These are phyloP conservation scores for Augiades crinisus DNA, from an alignment of 2,888 invertebrate genomes.

Conservation along the genomic window DNA sequence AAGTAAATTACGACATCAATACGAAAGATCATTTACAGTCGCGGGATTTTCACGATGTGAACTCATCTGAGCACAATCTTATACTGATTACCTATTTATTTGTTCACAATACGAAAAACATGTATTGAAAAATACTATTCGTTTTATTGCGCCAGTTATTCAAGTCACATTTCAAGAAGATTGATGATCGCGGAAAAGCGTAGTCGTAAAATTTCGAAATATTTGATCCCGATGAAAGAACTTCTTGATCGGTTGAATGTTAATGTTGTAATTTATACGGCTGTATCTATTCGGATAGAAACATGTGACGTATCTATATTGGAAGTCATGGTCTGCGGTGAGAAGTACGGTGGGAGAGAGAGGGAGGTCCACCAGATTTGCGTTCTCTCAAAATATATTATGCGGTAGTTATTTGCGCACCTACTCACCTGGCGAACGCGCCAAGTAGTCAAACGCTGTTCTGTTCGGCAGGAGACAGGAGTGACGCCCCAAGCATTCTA, in stretches of 20 bases:
- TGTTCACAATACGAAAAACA: too few relatives aligned
- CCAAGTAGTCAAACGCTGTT: conserved; percentile 59
- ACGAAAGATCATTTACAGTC: too few relatives aligned
- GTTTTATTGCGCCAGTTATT: conserved; percentile 5
- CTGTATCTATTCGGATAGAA: conserved; percentile 17
- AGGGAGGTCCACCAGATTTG: conserved; percentile 53
- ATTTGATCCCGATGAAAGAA: conserved; percentile 19
- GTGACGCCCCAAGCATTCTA: conserved; percentile 42
- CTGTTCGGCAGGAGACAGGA: conserved; percentile 46
- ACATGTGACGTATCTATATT: conserved; percentile 22
- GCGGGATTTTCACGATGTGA: too few relatives aligned
- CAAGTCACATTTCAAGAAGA: conserved; percentile 7
- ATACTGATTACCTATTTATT: too few relatives aligned
- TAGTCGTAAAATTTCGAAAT: conserved; percentile 20
- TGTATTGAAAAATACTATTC: conserved; percentile 2
- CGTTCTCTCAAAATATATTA: conserved; percentile 65
- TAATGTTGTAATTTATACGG: conserved; percentile 14
- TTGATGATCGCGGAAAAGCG: conserved; percentile 20
- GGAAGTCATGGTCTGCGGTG: conserved; percentile 29
- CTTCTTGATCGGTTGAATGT: conserved; percentile 20
- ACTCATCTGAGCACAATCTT: too few relatives aligned
- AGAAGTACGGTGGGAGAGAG: conserved; percentile 37
- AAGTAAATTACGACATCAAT: too few relatives aligned
- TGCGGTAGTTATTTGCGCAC: conserved; percentile 59
- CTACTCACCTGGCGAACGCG: conserved; percentile 59